A percentile compares a stretch with the other conserved stretches of the same genome.
phyloP scores from a whole-genome alignment of 2,888 invertebrate species.

The Noctuana brunneofusca region DNA sequence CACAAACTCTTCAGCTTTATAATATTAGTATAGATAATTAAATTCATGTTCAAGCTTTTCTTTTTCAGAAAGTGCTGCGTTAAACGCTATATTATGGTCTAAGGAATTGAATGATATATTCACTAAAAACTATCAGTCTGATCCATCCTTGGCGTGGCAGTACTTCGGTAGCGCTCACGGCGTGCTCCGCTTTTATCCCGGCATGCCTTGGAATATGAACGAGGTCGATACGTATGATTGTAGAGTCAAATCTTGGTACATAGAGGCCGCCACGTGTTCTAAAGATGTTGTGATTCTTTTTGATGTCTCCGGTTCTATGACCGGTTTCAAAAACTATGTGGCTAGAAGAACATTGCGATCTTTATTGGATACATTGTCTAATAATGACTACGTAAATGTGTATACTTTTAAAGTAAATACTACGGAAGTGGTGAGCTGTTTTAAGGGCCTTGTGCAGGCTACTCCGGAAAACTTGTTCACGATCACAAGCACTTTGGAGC shows the following conservation, averaged over 20 bases:
- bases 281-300: conserved; percentile 98
- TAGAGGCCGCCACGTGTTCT: conserved; percentile 98
- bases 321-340: conserved; percentile 88
- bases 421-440: conserved; percentile 91
- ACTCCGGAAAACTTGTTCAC: conserved; percentile 92
- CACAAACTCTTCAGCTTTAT: too few relatives aligned
- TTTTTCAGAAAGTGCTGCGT: conserved; percentile 65
- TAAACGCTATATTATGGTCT: conserved; percentile 91
- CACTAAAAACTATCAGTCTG: conserved; percentile 91
- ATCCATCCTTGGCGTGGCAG: conserved; percentile 97
- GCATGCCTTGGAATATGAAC: conserved; percentile 85
- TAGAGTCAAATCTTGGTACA: conserved; percentile 96
- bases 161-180: conserved; percentile 98
- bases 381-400: conserved; percentile 98
- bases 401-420: conserved; percentile 90
- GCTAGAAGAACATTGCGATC: conserved; percentile 94
- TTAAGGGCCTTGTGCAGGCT: conserved; percentile 93
- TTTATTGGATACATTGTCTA: conserved; percentile 96
- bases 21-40: too few relatives aligned
- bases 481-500: conserved; percentile 87
- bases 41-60: conserved; percentile 9
- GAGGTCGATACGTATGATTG: conserved; percentile 93
- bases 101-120: conserved; percentile 92
- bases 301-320: conserved; percentile 98
- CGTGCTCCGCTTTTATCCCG: conserved; percentile 96